A percentile compares a stretch with the other conserved stretches of the same genome.
These are phyloP conservation scores for Lutjanus erythropterus DNA, from an alignment of 2,113 vertebrate species.

Conservation along the genomic window DNA sequence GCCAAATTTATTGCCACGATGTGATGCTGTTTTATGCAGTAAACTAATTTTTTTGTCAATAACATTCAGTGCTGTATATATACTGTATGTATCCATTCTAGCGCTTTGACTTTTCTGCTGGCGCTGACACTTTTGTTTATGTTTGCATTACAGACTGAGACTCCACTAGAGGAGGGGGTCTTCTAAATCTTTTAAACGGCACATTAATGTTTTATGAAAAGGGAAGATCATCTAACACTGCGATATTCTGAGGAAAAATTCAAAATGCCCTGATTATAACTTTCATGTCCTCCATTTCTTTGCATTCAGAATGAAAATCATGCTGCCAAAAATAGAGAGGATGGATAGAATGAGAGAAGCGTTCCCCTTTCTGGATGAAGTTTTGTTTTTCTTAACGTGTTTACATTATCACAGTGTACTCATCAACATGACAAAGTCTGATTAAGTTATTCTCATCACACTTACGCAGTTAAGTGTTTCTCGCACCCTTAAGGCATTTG, in stretches of 20 bases:
- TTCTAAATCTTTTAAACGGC: constrained; percentile 49
- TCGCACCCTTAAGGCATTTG: constrained; percentile 53
- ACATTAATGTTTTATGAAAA: constrained; percentile 50
- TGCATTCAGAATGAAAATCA: background rate
- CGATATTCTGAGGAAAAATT: constrained; percentile 26
- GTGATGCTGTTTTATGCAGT: background rate
- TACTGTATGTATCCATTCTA: background rate
- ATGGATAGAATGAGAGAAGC: background rate
- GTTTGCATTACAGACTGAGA: constrained; percentile 18
- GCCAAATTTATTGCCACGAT: background rate
- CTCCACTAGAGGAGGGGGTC: constrained; percentile 9
- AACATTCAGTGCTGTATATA: background rate
- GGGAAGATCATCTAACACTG: constrained; percentile 14
- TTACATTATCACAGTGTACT: constrained; percentile 38
- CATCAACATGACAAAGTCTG: constrained; percentile 55
- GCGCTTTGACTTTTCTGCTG: constrained; percentile 16
- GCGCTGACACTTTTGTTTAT: constrained; percentile 18
- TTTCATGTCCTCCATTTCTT: background rate
- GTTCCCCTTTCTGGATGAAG: background rate
- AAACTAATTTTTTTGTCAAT: background rate
- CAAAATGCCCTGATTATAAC: constrained; percentile 12
- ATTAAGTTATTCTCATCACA: constrained; percentile 57
- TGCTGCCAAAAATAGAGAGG: background rate
- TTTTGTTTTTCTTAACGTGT: constrained; percentile 32
- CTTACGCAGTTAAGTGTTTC: constrained; percentile 48